phyloP scores from a whole-genome alignment of 2,797 vertebrate genomes.

The Serranus cabrilla region DNA sequence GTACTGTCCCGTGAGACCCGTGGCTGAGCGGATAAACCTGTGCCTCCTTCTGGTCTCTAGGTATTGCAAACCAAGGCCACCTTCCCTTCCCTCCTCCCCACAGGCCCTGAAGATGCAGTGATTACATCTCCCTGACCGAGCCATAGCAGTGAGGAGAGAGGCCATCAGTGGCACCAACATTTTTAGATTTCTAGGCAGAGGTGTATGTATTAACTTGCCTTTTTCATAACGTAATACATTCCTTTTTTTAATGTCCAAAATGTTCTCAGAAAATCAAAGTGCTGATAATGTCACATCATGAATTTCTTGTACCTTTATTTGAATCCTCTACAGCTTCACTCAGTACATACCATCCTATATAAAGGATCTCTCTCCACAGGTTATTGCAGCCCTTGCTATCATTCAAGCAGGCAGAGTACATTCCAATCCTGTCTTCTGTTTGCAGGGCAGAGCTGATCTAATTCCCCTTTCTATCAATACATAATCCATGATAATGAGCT shows the following conservation, averaged over 20 bases:
- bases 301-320: slow-evolving; percentile 43
- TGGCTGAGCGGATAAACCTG: slow-evolving; percentile 73
- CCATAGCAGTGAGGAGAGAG: slow-evolving; percentile 41
- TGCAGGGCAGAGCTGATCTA: slow-evolving; percentile 76
- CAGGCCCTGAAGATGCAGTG: slow-evolving; percentile 67
- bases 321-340: slow-evolving; percentile 27
- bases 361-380: slow-evolving; percentile 25
- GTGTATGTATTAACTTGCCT: slow-evolving; percentile 36
- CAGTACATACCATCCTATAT: slow-evolving; percentile 27
- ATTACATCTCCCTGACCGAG: slow-evolving; percentile 78
- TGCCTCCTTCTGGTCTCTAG: slow-evolving; percentile 67
- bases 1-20: slow-evolving; percentile 69
- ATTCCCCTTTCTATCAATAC: slow-evolving; percentile 82
- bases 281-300: slow-evolving; percentile 13
- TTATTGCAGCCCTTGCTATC: slow-evolving; percentile 40
- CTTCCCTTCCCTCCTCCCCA: slow-evolving; percentile 51
- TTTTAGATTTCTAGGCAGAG: slow-evolving; percentile 39
- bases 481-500: slow-evolving; percentile 86
- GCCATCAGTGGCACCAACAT: slow-evolving; percentile 37
- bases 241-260: slow-evolving; percentile 13
- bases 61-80: slow-evolving; percentile 74
- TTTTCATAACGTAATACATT: slow-evolving; percentile 47
- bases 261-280: slow-evolving; percentile 41
- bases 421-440: slow-evolving; percentile 65
- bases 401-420: slow-evolving; percentile 46